Conservation (phyloP, 2,888 invertebrate species). For the Catocala nupta region DNA sequence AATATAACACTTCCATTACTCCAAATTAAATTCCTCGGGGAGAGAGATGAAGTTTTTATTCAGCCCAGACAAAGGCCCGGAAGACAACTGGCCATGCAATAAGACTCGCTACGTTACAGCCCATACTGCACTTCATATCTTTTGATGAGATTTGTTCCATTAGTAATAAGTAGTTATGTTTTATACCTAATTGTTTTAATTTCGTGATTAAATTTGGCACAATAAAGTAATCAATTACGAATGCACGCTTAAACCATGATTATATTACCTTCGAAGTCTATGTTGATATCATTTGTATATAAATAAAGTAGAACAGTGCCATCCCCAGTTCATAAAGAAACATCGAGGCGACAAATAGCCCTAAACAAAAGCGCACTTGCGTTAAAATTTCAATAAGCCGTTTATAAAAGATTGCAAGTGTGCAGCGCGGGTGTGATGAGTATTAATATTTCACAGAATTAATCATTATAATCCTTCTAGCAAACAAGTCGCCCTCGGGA, state of each 20-base stretch:
- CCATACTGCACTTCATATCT: slow-evolving; percentile 49
- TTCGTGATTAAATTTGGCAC: too few species aligned
- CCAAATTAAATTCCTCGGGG: slow-evolving; percentile 87
- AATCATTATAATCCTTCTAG: slow-evolving; percentile 87
- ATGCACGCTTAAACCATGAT: too few species aligned
- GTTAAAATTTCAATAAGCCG: slow-evolving; percentile 76
- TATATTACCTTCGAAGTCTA: too few species aligned
- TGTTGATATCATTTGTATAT: background rate
- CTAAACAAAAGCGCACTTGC: slow-evolving; percentile 76
- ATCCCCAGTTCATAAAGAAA: slow-evolving; percentile 9
- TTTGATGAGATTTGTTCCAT: slow-evolving; percentile 42
- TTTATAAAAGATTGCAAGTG: slow-evolving; percentile 77
- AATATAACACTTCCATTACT: slow-evolving; percentile 88
- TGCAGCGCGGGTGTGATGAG: slow-evolving; percentile 80
- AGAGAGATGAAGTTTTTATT: slow-evolving; percentile 86
- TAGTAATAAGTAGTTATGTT: background rate
- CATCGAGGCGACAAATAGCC: slow-evolving; percentile 59
- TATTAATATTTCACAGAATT: slow-evolving; percentile 87
- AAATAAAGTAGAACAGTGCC: slow-evolving; percentile 8
- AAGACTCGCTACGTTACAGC: slow-evolving; percentile 49
- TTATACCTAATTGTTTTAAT: too few species aligned
- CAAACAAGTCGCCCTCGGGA: slow-evolving; percentile 85
- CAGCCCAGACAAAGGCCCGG: slow-evolving; percentile 74
- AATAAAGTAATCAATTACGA: too few species aligned
- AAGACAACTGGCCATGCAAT: slow-evolving; percentile 72